These are phyloP conservation scores for Synergus japonicus DNA, from an alignment of 2,888 invertebrate species.

Conservation along the genomic window DNA sequence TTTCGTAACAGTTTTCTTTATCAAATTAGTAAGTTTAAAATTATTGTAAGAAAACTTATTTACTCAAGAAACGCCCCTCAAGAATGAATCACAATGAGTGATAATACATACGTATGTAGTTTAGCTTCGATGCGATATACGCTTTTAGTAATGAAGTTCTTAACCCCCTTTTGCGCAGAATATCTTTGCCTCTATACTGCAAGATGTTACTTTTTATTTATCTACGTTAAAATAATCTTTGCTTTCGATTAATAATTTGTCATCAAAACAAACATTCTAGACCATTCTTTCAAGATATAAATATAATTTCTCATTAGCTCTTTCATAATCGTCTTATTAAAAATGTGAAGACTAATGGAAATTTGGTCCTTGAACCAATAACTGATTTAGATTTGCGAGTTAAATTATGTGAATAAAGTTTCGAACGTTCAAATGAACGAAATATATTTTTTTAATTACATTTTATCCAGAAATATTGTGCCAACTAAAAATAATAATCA, in stretches of 20 bases:
- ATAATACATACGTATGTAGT: conserved; percentile 4
- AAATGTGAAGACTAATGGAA: conserved; percentile 9
- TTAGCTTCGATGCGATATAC: background rate
- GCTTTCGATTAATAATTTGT: conserved; percentile 22
- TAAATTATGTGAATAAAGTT: too few relatives aligned
- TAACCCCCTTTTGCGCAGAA: conserved; percentile 20
- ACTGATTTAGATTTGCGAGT: conserved; percentile 19
- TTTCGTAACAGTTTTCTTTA: too few relatives aligned
- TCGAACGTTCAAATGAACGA: too few relatives aligned
- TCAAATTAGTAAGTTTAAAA: background rate
- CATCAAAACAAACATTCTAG: conserved; percentile 29
- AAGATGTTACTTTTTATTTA: conserved; percentile 20
- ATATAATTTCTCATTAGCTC: conserved; percentile 28
- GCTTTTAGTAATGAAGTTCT: conserved; percentile 8
- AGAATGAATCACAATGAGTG: conserved; percentile 17
- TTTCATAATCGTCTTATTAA: conserved; percentile 33
- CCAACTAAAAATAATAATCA: too few relatives aligned
- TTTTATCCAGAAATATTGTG: too few relatives aligned
- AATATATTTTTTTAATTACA: too few relatives aligned
- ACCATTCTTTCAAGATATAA: conserved; percentile 19
- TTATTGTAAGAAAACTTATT: conserved; percentile 10
- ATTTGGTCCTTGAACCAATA: conserved; percentile 17
- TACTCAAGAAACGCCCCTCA: conserved; percentile 28
- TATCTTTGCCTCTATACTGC: background rate
- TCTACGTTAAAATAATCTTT: background rate